Percentiles rank a stretch among this genome's conserved stretches.
phyloP scores from a whole-genome alignment of 2,113 vertebrate species.

The Takifugu bimaculatus region DNA sequence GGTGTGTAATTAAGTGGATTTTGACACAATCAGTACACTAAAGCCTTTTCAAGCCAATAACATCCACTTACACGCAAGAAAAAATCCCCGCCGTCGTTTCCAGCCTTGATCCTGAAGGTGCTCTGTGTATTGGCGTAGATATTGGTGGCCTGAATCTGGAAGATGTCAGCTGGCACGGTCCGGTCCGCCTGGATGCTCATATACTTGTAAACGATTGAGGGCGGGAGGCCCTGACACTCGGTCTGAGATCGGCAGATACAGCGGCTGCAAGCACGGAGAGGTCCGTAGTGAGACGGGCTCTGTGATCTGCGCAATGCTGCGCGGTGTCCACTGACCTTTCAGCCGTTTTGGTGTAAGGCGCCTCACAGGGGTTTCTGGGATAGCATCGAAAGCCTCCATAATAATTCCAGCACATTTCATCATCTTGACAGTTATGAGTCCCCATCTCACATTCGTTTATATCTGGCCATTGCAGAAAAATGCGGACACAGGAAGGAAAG shows the following conservation, averaged over 20 bases:
- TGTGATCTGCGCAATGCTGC: conserved; percentile 2
- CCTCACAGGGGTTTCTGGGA: conserved; percentile 90
- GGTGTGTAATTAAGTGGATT: no score
- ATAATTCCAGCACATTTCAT: conserved; percentile 98
- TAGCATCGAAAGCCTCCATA: conserved; percentile 94
- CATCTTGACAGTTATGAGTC: conserved; percentile 85
- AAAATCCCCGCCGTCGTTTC: conserved; percentile 93
- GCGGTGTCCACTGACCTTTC: conserved; percentile 83
- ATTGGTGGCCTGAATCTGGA: conserved; percentile 96
- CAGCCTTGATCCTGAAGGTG: conserved; percentile 94
- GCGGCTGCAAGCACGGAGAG: conserved; percentile 74
- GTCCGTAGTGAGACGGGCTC: not conserved
- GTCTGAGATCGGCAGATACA: conserved; percentile 84
- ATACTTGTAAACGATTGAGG: conserved; percentile 94
- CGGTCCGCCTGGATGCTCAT: conserved; percentile 96
- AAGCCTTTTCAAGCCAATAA: not conserved
- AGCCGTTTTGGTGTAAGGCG: conserved; percentile 86
- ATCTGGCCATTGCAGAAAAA: conserved; percentile 72
- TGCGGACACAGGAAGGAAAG: conserved; percentile 17
- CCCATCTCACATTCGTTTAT: conserved; percentile 93
- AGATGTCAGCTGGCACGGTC: conserved; percentile 91
- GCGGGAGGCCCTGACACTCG: conserved; percentile 83
- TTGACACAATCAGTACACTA: no score
- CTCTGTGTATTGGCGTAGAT: conserved; percentile 93
- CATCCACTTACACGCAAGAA: conserved; percentile 87